Base-by-base conservation (phyloP, 1,140 invertebrate genomes). In the Mylabris phalerata region DNA sequence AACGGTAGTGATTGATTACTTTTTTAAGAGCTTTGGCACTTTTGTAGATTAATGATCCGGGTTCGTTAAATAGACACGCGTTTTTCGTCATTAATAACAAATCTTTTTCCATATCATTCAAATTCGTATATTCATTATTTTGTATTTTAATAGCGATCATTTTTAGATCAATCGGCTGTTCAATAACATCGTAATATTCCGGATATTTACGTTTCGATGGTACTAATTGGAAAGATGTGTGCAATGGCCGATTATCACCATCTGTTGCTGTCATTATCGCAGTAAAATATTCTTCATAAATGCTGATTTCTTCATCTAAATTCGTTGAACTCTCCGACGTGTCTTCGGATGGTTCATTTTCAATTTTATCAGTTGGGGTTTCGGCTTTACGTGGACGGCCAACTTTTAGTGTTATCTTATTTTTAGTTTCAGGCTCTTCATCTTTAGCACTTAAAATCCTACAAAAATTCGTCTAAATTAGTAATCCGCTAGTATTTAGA, bases 141-240 rank as follows among this genome's bases (percentile, higher is more conserved):
- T 95, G 93, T 51, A 98, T 93, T 75, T 92, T 95, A 27, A 83
- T 83, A 0, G 93, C 93, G 60, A 99, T 95, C 61, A 86, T 89
- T 75, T 92, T 91, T 65, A 99, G 78, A 77, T 99, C 97, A 63
- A 99, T 93, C 0, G 97, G 97, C 64, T 89, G 86, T 55, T 95
- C 90, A 60, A 98, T 98, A 0, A 98, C 86, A 67, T 93, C 88
- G 71, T 95, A 99, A 75, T 99, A 99, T 67, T 97, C 93, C 0
- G 96, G 95, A 77, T 98, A 98, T 47, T 87, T 83, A 66, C 88
- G 88, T 72, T 90, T 91, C 0, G 92, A 93, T 13, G 95, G 95
- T 47, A 97, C 79, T 24, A 96, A 79, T 71, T 94, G 90, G 74
- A 98, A 98, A 64, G 85, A 86, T 19, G 84, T 81, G 73, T 93